Evolutionary conservation across 2,888 invertebrate species (phyloP).

Genomic region (Acanthococcus lagerstroemiae): DNA sequence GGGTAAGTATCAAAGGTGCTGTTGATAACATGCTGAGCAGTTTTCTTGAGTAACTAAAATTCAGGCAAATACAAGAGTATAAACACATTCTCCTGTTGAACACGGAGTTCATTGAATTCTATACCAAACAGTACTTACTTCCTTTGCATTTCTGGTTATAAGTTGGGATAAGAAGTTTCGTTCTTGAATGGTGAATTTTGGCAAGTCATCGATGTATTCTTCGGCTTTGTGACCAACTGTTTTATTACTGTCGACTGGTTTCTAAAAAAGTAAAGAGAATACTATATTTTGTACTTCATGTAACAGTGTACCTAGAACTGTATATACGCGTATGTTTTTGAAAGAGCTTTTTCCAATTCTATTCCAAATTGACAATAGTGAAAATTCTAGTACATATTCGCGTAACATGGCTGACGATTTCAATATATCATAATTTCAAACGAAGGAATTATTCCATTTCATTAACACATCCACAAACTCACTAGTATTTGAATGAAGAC

Average conservation of each 20-base stretch:
- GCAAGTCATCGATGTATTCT: constrained; percentile 26
- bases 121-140: constrained; percentile 7
- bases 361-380: too few relatives aligned
- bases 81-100: not conserved
- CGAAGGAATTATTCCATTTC: too few relatives aligned
- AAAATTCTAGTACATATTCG: too few relatives aligned
- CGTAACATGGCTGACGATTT: too few relatives aligned
- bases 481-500: constrained; percentile 60
- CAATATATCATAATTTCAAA: too few relatives aligned
- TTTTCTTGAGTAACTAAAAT: constrained; percentile 28
- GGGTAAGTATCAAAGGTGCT: constrained; percentile 10
- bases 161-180: constrained; percentile 31
- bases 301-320: not conserved
- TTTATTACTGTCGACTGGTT: constrained; percentile 19
- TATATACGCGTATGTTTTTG: not conserved
- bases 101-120: not conserved
- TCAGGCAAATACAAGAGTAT: not conserved
- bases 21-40: constrained; percentile 25
- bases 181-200: constrained; percentile 24
- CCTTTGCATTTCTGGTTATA: constrained; percentile 27
- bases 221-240: constrained; percentile 22
- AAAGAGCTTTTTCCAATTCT: too few relatives aligned
- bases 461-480: too few relatives aligned
- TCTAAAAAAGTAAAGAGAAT: not conserved
- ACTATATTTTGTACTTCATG: not conserved